Percentiles rank a stretch among this genome's conserved stretches.
Evolutionary conservation across 2,797 vertebrate genomes (phyloP).

Genomic region (Tadarida brasiliensis): DNA sequence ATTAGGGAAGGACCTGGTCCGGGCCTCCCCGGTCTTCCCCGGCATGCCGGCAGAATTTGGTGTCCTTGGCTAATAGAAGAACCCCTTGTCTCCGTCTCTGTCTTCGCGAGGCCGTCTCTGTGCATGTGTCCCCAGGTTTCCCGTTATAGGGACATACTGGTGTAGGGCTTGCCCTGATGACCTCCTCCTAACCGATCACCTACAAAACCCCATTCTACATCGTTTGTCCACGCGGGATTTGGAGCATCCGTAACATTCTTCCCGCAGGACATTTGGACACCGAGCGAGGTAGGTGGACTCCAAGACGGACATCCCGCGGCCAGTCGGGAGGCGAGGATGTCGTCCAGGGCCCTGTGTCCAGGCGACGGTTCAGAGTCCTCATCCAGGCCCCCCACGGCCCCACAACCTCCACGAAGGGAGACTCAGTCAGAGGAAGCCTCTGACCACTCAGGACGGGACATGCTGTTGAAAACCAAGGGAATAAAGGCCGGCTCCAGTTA

Average conservation of each 20-base stretch:
- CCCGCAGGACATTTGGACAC: neutral
- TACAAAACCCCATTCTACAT: neutral
- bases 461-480: neutral
- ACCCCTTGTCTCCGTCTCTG: neutral
- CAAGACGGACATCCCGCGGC: neutral
- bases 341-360: neutral
- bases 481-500: neutral
- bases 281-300: neutral
- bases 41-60: too few species aligned
- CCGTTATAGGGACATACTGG: neutral
- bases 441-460: conserved; percentile 4
- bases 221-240: accelerated
- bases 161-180: neutral
- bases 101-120: neutral
- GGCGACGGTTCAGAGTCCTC: neutral
- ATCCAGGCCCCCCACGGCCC: neutral
- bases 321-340: neutral
- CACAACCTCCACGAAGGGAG: neutral
- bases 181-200: neutral
- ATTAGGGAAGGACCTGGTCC: neutral
- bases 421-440: neutral
- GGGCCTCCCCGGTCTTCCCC: neutral
- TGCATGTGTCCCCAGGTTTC: neutral
- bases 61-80: neutral
- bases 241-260: neutral